A percentile compares a stretch with the other conserved stretches of the same genome.
These are phyloP conservation scores for Parauchenoglanis punctatus DNA, from an alignment of 2,797 vertebrate genomes.

Conservation along the genomic window DNA sequence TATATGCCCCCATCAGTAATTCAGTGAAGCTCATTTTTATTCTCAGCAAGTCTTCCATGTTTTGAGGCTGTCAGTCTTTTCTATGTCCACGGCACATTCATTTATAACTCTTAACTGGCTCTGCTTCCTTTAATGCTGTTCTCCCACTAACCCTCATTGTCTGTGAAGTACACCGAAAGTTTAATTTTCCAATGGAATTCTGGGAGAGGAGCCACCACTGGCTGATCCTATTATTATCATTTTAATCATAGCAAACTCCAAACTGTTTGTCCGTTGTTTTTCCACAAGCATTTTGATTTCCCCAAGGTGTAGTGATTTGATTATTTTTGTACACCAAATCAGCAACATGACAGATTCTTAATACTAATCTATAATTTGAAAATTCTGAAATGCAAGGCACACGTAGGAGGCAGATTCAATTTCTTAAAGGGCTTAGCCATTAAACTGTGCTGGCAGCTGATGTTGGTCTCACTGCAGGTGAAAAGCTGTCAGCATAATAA, in stretches of 20 bases:
- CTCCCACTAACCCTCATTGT: not conserved
- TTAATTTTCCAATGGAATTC: conserved; percentile 50
- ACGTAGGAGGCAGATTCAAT: not conserved
- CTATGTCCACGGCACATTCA: conserved; percentile 11
- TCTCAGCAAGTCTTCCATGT: conserved; percentile 14
- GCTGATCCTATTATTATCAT: conserved; percentile 42
- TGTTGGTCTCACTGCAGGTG: conserved; percentile 13
- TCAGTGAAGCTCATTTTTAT: conserved; percentile 8
- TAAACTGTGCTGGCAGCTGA: conserved; percentile 25
- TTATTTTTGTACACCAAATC: conserved; percentile 29
- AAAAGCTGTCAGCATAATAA: conserved; percentile 32
- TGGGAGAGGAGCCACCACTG: conserved; percentile 14
- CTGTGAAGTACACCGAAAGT: conserved; percentile 6
- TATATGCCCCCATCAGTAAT: not conserved
- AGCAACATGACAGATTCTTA: conserved; percentile 27
- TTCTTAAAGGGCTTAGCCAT: not conserved
- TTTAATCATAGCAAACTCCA: conserved; percentile 30
- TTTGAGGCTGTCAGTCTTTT: conserved; percentile 11
- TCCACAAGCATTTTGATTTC: conserved; percentile 37
- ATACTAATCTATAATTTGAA: conserved; percentile 29
- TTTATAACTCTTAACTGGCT: conserved; percentile 39
- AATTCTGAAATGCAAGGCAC: conserved; percentile 15
- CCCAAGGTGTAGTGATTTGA: conserved; percentile 15
- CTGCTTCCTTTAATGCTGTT: not conserved
- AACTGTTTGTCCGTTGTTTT: conserved; percentile 35